Percentiles rank a stretch among this genome's conserved stretches.
phyloP scores from a whole-genome alignment of 2,888 invertebrate species.

The Digitonthophagus gazella region DNA sequence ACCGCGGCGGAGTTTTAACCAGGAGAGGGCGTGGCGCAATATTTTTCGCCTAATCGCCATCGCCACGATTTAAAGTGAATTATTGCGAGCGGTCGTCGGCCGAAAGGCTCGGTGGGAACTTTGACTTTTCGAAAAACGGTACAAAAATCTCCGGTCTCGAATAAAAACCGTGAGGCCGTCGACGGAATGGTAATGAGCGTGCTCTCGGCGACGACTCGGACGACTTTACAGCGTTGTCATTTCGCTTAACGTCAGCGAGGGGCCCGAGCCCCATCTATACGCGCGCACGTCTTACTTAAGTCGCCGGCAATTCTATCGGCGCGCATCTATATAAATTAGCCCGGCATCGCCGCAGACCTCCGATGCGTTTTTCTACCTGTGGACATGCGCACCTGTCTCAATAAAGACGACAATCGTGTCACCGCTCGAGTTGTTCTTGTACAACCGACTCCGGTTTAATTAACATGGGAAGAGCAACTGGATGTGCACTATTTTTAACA shows the following conservation, averaged over 20 bases:
- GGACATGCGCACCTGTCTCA: constrained; percentile 10
- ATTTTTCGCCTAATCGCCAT: background rate
- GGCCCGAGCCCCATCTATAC: constrained; percentile 37
- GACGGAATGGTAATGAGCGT: constrained; percentile 35
- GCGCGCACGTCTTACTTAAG: constrained; percentile 34
- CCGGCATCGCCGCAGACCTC: background rate
- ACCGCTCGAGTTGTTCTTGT: background rate
- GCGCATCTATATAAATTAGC: constrained; percentile 26
- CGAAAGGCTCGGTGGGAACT: too few relatives aligned
- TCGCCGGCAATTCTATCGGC: constrained; percentile 26
- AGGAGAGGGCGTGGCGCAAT: background rate
- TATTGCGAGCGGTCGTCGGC: too few relatives aligned
- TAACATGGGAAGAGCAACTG: background rate
- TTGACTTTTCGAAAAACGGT: too few relatives aligned
- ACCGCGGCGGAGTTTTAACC: background rate
- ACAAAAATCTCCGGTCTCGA: too few relatives aligned
- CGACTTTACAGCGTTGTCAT: constrained; percentile 38
- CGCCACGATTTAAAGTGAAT: background rate
- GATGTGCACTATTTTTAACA: background rate
- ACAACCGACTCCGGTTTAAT: constrained; percentile 1
- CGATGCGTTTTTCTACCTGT: constrained; percentile 3
- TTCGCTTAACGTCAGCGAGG: constrained; percentile 38
- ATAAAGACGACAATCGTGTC: constrained; percentile 8
- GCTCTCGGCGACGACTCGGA: constrained; percentile 34
- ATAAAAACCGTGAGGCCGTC: background rate